A percentile compares a stretch with the other conserved stretches of the same genome.
Evolutionary conservation across 2,888 invertebrate species (phyloP).

Genomic region (Cosmorhoe ocellata): DNA sequence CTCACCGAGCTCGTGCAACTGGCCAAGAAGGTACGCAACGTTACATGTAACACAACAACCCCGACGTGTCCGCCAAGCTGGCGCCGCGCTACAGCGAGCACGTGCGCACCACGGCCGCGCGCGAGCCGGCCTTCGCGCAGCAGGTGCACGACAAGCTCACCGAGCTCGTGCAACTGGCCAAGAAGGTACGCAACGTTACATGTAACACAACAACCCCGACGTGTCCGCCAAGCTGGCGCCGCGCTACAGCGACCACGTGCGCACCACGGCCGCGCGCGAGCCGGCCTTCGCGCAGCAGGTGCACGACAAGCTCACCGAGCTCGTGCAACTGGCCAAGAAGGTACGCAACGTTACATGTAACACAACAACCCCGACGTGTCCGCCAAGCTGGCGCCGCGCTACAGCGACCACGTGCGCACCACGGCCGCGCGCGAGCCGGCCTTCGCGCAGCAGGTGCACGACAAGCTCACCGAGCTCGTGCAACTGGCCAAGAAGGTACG

Average conservation of each 20-base stretch:
- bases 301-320: conserved; percentile 91
- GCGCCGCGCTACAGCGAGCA: conserved; percentile 94
- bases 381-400: conserved; percentile 91
- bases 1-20: conserved; percentile 92
- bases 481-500: conserved; percentile 91
- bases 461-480: conserved; percentile 91
- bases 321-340: conserved; percentile 94
- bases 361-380: conserved; percentile 89
- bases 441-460: conserved; percentile 92
- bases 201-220: conserved; percentile 86
- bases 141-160: conserved; percentile 91
- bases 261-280: conserved; percentile 91
- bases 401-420: conserved; percentile 92
- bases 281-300: conserved; percentile 90
- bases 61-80: conserved; percentile 90
- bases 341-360: conserved; percentile 61
- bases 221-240: conserved; percentile 90
- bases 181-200: conserved; percentile 84
- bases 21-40: conserved; percentile 90
- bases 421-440: conserved; percentile 91
- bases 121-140: conserved; percentile 90
- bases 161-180: conserved; percentile 93
- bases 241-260: conserved; percentile 93
- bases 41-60: conserved; percentile 75
- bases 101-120: conserved; percentile 90